Evolutionary conservation across 2,888 invertebrate genomes (phyloP).

Genomic region (Tetheella fluctuosa): DNA sequence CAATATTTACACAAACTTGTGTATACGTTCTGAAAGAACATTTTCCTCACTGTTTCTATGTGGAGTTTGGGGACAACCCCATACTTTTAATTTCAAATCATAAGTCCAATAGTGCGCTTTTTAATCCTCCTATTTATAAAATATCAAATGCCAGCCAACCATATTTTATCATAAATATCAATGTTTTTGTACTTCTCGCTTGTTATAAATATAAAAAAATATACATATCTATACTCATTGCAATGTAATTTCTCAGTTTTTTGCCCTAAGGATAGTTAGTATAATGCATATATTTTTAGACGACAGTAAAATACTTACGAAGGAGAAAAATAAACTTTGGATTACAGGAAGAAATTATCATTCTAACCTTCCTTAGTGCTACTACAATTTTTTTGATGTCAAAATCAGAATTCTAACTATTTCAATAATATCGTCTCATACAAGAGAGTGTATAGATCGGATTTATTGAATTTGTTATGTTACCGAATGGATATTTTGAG

Average conservation of each 20-base stretch:
- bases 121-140: neutral
- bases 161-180: conserved; percentile 9
- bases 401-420: neutral
- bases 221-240: conserved; percentile 39
- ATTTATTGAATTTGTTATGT: too few species aligned
- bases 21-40: neutral
- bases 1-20: neutral
- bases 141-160: neutral
- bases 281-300: neutral
- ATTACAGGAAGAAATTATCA: neutral
- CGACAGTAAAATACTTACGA: too few species aligned
- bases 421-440: neutral
- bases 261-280: conserved; percentile 15
- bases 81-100: neutral
- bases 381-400: neutral
- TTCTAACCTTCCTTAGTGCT: neutral
- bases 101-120: neutral
- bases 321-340: too few species aligned
- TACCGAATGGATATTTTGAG: too few species aligned
- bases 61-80: too few species aligned
- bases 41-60: neutral
- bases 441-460: too few species aligned
- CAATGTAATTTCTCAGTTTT: conserved; percentile 41
- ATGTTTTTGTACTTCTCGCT: conserved; percentile 35
- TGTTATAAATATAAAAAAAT: conserved; percentile 34